Evolutionary conservation across 2,888 invertebrate genomes (phyloP), one percentile per base, ranked within the genome.

Genomic region (Philhelius pedissequus): DNA sequence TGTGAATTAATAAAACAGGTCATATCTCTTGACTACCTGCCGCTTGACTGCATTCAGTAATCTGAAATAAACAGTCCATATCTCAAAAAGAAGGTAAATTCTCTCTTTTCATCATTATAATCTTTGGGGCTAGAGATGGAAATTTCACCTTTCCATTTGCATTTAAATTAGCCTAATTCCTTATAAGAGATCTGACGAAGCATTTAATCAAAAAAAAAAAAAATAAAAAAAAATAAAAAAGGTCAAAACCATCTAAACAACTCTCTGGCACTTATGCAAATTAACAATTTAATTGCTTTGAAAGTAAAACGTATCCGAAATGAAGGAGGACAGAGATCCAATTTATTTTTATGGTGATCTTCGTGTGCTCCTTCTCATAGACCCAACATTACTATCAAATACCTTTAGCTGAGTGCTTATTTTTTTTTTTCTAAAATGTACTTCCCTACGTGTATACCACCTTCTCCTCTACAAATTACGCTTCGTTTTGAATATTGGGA

Each of bases 61-160:
- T n/a, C 15, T 43, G 15, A 66, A 56, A 22, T 62, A 64, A 64
- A 64, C n/a, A 58, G 58, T 58, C n/a, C 38, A 7, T 48, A n/a
- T 15, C 30, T 40, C 22, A n/a, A 52, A 27, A 62, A 62, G 27
- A 18, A 64, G 60, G 60, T 62, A 73, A 50, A 60, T 64, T 27
- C 30, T 54, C 45, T 25, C 15, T 22, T 27, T 25, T 13, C 32
- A 32, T 32, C 18, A 22, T 8, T 38, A 76, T 54, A 11, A 54
- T 32, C 30, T 13, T 25, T 27, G 25, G 18, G n/a, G 22, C 15
- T 40, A 11, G 11, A 4, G 54, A 32, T 20, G 20, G 18, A 2
- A 1, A 9, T 18, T 9, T 30, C 8, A 9, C 18, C 13, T 30
- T 54, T 18, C 11, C 18, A 32, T 54, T 54, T 18, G 15, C 18